Evolutionary conservation across 1,140 invertebrate genomes (phyloP), one percentile per base, ranked within the genome.

Genomic region (Coptotermes formosanus): DNA sequence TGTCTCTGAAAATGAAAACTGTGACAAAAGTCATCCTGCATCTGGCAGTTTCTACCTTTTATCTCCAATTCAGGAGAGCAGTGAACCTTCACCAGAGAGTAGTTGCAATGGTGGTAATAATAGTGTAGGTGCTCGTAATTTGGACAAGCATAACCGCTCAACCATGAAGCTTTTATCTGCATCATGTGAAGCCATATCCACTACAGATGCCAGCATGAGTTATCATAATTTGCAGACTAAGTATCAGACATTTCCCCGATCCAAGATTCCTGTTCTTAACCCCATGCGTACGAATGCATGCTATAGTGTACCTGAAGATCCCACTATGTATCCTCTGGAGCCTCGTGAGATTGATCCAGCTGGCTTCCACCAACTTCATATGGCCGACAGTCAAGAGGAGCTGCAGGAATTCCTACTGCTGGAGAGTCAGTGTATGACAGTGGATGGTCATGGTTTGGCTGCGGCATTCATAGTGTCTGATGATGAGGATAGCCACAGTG

Each of bases 361-460:
- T 84, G 90, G 90, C 25, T 94, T 92, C 87, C 92, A 92, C 82
- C 93, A 94, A 88, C 88, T 94, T 11, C 93, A 94, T 86, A 93
- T 91, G 16, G 93, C 92, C 8, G 93, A 94, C 86, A 94, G 93
- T 89, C 93, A 93, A 88, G 93, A 95, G 88, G 93, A 94, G 88
- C 89, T 95, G 32, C 93, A 94, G 88, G 93, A 95, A 89, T 94
- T 95, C 91, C 89, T 95, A 75, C 88, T 94, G 83, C 88, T 94
- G 45, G 94, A 94, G 89, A 94, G 93, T 88, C 92, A 94, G 88
- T 95, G 93, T 87, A 93, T 93, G 89, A 92, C 90, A 55, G 91
- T 92, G 88, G 90, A 92, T 48, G 90, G 92, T 85, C 90, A 90
- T 1, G 92, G 91, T n/a, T 89, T 93, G 83, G 90, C 91, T 55